Evolutionary conservation across 2,113 vertebrate species (phyloP).

Genomic region (Nycticryphes semicollaris): DNA sequence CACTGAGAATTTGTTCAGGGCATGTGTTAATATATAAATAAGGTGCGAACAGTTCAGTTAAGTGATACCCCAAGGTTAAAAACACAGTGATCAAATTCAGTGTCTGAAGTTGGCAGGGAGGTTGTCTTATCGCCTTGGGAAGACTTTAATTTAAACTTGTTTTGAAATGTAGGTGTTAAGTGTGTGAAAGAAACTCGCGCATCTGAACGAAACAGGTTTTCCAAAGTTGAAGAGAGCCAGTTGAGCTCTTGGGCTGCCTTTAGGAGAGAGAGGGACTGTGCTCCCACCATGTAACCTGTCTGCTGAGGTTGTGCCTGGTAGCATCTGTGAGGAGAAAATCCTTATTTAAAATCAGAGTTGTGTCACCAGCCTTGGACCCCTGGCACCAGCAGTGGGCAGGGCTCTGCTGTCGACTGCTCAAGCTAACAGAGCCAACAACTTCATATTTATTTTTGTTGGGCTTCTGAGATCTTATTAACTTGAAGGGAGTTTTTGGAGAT

Average conservation of each 20-base stretch:
- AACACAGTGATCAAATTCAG: background rate
- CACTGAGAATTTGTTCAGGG: background rate
- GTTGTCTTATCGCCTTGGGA: background rate
- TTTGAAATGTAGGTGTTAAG: conserved; percentile 33
- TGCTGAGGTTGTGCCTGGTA: background rate
- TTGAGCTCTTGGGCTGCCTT: background rate
- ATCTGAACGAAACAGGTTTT: background rate
- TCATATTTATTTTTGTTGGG: background rate
- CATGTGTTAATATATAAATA: conserved; percentile 17
- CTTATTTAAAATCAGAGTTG: background rate
- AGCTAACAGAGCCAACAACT: background rate
- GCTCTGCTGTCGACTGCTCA: background rate
- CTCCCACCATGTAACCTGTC: background rate
- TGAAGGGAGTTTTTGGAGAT: background rate
- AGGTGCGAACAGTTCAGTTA: conserved; percentile 21
- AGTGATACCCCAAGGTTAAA: conserved; percentile 17
- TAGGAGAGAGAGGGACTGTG: background rate
- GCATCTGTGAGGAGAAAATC: background rate
- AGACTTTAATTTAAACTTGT: conserved; percentile 30
- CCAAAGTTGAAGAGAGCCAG: background rate
- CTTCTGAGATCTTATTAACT: background rate
- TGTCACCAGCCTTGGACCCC: fast-evolving
- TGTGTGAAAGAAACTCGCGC: background rate
- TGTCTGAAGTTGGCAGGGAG: conserved; percentile 7
- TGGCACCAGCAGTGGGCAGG: fast-evolving